phyloP scores from a whole-genome alignment of 2,113 vertebrate species.

The Mus musculus region GRCm39 chr2:81640001-81640500 shows the following conservation, averaged over 20 bases:
- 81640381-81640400: neutral
- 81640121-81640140: too few species aligned
- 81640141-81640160: neutral
- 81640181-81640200: neutral
- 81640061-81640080: too few species aligned
- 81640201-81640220: neutral
- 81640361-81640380: neutral
- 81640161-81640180: neutral
- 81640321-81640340: neutral
- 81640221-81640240: neutral
- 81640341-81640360: neutral
- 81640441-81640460: neutral
- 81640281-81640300: neutral
- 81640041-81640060: too few species aligned
- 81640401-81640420: neutral
- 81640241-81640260: neutral
- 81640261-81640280: neutral
- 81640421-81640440: neutral
- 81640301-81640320: neutral
- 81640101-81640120: too few species aligned
- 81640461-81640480: neutral
- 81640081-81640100: too few species aligned
- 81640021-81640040: too few species aligned
- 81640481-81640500: conserved; percentile 58
- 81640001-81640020: too few species aligned